These are phyloP conservation scores for Spodoptera exigua DNA, from an alignment of 2,888 invertebrate genomes.

Conservation along the genomic window DNA sequence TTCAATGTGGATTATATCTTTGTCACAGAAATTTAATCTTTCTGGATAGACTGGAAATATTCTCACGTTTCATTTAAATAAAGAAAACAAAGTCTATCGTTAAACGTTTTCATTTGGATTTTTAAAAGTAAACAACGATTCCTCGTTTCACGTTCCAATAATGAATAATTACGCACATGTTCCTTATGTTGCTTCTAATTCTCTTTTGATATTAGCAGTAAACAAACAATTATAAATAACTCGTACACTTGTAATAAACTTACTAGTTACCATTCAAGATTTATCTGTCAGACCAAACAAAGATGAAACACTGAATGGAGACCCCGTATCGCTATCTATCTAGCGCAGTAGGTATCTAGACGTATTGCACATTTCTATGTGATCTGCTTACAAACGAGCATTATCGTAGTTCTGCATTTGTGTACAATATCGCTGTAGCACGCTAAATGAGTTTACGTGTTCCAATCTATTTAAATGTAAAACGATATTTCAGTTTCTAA, in stretches of 20 bases:
- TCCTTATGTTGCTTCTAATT: too few relatives aligned
- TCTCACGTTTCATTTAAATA: too few relatives aligned
- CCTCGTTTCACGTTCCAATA: too few relatives aligned
- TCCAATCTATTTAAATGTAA: slow-evolving; percentile 36
- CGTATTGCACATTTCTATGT: slow-evolving; percentile 69
- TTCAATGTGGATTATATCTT: not conserved
- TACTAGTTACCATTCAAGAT: slow-evolving; percentile 1
- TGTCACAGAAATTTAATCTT: not conserved
- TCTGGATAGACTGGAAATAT: not conserved
- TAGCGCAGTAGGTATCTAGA: slow-evolving; percentile 51
- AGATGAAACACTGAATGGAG: slow-evolving; percentile 37
- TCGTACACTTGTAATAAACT: too few relatives aligned
- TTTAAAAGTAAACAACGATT: not conserved
- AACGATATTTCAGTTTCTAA: slow-evolving; percentile 37
- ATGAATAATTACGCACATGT: too few relatives aligned
- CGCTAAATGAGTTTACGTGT: slow-evolving; percentile 44
- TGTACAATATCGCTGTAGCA: slow-evolving; percentile 35
- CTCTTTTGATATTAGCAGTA: too few relatives aligned
- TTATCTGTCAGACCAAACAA: slow-evolving; percentile 3
- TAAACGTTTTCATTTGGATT: too few relatives aligned
- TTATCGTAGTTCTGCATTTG: slow-evolving; percentile 31
- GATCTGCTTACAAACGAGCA: slow-evolving; percentile 55
- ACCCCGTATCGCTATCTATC: slow-evolving; percentile 40
- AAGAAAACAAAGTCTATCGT: too few relatives aligned
- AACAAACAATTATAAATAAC: too few relatives aligned